These are phyloP conservation scores for Chaetodon auriga DNA, from an alignment of 2,113 vertebrate genomes.

Conservation along the genomic window DNA sequence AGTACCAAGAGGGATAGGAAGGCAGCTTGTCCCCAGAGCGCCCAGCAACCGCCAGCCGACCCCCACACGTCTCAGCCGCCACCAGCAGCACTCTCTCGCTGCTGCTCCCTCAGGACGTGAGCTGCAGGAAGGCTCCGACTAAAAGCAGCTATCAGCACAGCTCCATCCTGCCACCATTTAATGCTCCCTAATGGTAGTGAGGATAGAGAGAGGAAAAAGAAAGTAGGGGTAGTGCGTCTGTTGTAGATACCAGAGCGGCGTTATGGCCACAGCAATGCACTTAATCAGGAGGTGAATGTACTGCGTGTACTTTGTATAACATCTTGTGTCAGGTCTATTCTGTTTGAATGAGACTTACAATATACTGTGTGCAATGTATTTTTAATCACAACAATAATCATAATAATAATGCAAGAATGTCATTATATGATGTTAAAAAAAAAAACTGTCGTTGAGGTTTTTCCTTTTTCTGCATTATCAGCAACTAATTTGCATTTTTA, in stretches of 20 bases:
- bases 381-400: neutral
- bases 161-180: conserved; percentile 35
- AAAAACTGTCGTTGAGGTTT: neutral
- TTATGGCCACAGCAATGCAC: conserved; percentile 10
- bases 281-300: conserved; percentile 1
- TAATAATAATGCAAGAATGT: neutral
- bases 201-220: neutral
- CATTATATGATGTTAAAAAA: neutral
- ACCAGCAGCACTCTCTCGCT: neutral
- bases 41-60: conserved; percentile 29
- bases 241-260: conserved; percentile 5
- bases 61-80: conserved; percentile 23
- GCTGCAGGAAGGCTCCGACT: conserved; percentile 43
- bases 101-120: conserved; percentile 35
- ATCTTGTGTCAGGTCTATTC: conserved; percentile 2
- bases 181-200: conserved; percentile 36
- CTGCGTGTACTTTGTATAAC: neutral
- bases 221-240: neutral
- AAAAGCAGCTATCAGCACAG: conserved; percentile 47
- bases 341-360: neutral
- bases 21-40: conserved; percentile 53
- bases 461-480: neutral
- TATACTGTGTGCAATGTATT: neutral
- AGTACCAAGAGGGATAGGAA: conserved; percentile 21
- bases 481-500: neutral